These are phyloP conservation scores for Drosophila kuntzei DNA, from an alignment of 2,888 invertebrate genomes.

Conservation along the genomic window DNA sequence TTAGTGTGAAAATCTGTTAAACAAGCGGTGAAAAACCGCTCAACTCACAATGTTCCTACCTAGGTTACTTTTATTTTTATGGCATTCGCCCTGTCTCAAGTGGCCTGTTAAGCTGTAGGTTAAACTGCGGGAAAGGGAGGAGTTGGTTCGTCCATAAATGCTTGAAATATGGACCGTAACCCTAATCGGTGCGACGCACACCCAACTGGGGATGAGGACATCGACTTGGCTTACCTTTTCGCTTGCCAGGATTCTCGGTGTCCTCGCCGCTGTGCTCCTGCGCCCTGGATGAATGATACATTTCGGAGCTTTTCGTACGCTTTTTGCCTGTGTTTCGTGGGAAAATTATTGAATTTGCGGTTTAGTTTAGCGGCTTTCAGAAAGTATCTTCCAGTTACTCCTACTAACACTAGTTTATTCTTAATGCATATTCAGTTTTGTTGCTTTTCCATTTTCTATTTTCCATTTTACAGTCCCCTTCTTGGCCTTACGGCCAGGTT, in stretches of 20 bases:
- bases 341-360: conserved; percentile 59
- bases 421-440: conserved; percentile 73
- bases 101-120: conserved; percentile 70
- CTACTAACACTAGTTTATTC: conserved; percentile 36
- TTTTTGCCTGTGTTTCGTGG: conserved; percentile 77
- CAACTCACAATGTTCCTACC: conserved; percentile 51
- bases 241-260: conserved; percentile 85
- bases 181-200: conserved; percentile 73
- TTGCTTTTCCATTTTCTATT: conserved; percentile 60
- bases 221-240: conserved; percentile 84
- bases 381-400: conserved; percentile 39
- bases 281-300: conserved; percentile 84
- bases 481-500: conserved; percentile 19
- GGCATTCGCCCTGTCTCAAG: conserved; percentile 73
- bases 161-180: conserved; percentile 77
- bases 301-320: conserved; percentile 84
- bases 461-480: conserved; percentile 9
- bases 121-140: conserved; percentile 1
- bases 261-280: conserved; percentile 84
- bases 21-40: conserved; percentile 49
- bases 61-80: conserved; percentile 40
- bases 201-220: conserved; percentile 40
- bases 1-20: conserved; percentile 82
- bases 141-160: conserved; percentile 53
- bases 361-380: conserved; percentile 43